Base-by-base conservation (phyloP, 2,113 vertebrate genomes). In the Callopanchax toddi region DNA sequence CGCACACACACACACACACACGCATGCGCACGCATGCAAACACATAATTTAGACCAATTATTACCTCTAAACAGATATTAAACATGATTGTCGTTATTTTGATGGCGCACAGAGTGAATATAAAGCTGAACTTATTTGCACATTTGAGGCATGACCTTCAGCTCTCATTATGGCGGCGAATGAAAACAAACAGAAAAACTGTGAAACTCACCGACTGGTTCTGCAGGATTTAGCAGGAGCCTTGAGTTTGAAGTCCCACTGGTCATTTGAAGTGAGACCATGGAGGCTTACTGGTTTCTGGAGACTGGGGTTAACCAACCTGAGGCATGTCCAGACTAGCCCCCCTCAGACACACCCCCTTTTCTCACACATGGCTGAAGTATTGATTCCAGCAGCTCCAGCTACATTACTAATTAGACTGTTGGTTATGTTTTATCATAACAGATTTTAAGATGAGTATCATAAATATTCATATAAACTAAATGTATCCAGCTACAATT, bases 251-350 rank as follows among this genome's bases (percentile, higher is more conserved):
- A 17, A 2, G 37, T 51, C n/a, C 43, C n/a, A n/a, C 49, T n/a
- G 18, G 11, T 16, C 23, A 16, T 36, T 15, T 11, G 4, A 13
- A 17, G 21, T 40, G 66, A 10, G 43, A 6, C 1, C 37, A 40
- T 25, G 21, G 37, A 12, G 7, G 57, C 6, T 7, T 6, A 9
- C 29, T 32, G 29, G 23, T 26, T 10, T 16, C 29, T 1, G 18
- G 45, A 17, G 29, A 21, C 11, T 0, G 13, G 51, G 51, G 0
- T 1, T 52, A 57, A 11, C 7, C 1, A 29, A 29, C 4, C 5
- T 60, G 29, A 55, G 73, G 16, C 82, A 86, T 80, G 86, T 78
- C 80, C 71, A 12, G 60, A 58, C 73, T 71, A 51, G 63, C 2
- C 67, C 48, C 25, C 12, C 64, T 23, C 52, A 21, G 36, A 23